Base-by-base conservation (phyloP, 2,888 invertebrate genomes). In the Nowickia ferox region DNA sequence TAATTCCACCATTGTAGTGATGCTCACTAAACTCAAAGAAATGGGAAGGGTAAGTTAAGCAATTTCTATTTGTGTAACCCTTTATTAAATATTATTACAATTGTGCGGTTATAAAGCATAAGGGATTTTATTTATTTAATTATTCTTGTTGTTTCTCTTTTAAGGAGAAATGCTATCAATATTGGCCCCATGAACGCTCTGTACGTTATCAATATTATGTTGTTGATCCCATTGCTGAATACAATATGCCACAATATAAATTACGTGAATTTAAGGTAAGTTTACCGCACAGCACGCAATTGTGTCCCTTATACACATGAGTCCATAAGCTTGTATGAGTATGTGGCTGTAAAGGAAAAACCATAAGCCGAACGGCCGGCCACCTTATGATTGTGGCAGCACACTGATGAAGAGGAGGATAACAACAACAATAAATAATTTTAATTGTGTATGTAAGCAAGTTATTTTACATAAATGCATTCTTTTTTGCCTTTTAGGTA, bases 201-300 rank as follows among this genome's bases (percentile, higher is more conserved):
- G 98, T 98, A 55, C 96, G 99, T 87, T 99, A 99, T 93, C 98
- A 98, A 92, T 98, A 97, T 93, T 98, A 98, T 93, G 99, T 99
- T 63, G 99, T 99, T 30, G 99, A 99, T 93, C 99, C 99, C 13
- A 99, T 99, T 90, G 98, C 99, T 9, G 99, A 99, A 93, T 99
- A 99, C 93, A 99, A 99, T 93, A 99, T 99, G 99, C 98, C 99
- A 44, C 98, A 98, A 93, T 99, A 99, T 93, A 98, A 99, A 91
- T 94, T 99, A 91, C 95, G 99, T 89, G 99, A 99, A 94, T 99
- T 99, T 94, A 99, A 99, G 95, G 95, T 95, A 84, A 88, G 89
- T 86, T 30, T 55, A 2, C 13, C 22, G 13, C 65, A 15, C 42
- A 53, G 30, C 11, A 44, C 11, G 8, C 53, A 53, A 30, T 30